Conservation (phyloP, 2,888 invertebrate genomes). For the Epirrita christyi region DNA sequence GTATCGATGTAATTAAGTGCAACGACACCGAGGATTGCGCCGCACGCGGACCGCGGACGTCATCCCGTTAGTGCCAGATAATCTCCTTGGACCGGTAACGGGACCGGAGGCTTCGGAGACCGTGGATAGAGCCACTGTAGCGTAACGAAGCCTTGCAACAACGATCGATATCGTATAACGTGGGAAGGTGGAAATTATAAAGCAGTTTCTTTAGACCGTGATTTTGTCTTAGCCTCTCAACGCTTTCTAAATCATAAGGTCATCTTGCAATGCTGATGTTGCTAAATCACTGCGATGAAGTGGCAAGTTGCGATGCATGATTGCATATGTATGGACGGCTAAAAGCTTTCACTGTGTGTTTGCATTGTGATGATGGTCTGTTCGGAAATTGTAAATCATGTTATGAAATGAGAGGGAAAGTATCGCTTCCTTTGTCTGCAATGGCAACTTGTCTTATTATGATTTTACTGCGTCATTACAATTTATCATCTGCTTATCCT, state of each 20-base stretch:
- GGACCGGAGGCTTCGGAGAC: slow-evolving; percentile 59
- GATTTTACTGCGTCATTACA: slow-evolving; percentile 14
- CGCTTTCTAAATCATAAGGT: slow-evolving; percentile 53
- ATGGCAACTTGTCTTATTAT: slow-evolving; percentile 3
- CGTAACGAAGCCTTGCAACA: slow-evolving; percentile 74
- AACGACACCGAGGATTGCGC: slow-evolving; percentile 38
- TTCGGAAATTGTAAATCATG: slow-evolving; percentile 30
- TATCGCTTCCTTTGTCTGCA: slow-evolving; percentile 21
- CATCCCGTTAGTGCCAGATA: slow-evolving; percentile 72
- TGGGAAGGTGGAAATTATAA: slow-evolving; percentile 51
- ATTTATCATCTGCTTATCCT: background rate
- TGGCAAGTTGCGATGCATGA: slow-evolving; percentile 38
- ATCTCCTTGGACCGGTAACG: slow-evolving; percentile 66
- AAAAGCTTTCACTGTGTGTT: slow-evolving; percentile 46
- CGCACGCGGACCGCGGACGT: slow-evolving; percentile 54
- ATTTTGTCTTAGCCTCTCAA: slow-evolving; percentile 26
- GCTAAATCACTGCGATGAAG: slow-evolving; percentile 52
- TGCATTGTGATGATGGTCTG: slow-evolving; percentile 18
- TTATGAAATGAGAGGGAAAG: slow-evolving; percentile 36
- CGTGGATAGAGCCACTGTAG: slow-evolving; percentile 55
- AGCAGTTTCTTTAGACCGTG: slow-evolving; percentile 26
- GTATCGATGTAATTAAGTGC: slow-evolving; percentile 40
- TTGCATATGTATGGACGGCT: slow-evolving; percentile 25
- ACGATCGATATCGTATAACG: slow-evolving; percentile 74
- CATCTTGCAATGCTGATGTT: slow-evolving; percentile 44